A percentile compares a stretch with the other conserved stretches of the same genome.
These are phyloP conservation scores for Oasisia sp. DNA, from an alignment of 2,888 invertebrate genomes.

Conservation along the genomic window DNA sequence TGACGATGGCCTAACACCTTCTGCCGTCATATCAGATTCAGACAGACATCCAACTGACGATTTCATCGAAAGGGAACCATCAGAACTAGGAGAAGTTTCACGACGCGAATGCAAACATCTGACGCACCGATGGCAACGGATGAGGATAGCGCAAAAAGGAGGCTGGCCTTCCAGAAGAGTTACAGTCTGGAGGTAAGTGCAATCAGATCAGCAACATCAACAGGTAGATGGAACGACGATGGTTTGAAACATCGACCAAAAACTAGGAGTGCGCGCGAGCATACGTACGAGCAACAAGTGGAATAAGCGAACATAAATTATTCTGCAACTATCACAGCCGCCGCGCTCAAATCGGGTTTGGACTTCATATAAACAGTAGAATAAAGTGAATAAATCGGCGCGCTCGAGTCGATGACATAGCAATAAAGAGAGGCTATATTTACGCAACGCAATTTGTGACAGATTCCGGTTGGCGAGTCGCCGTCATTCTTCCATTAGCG, in stretches of 20 bases:
- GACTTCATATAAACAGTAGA: neutral
- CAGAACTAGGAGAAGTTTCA: neutral
- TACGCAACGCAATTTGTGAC: neutral
- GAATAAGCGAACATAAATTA: neutral
- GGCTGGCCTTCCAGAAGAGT: conserved; percentile 60
- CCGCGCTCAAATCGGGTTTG: neutral
- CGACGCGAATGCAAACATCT: neutral
- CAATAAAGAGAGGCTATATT: neutral
- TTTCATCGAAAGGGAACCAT: neutral
- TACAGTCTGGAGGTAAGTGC: conserved; percentile 59
- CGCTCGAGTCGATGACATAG: neutral
- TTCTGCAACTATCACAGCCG: neutral
- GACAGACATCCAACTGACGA: neutral
- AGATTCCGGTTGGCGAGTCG: neutral
- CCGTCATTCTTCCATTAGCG: neutral
- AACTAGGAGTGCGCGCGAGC: neutral
- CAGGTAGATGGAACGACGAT: neutral
- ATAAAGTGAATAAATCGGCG: neutral
- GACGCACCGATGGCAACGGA: conserved; percentile 32
- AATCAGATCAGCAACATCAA: neutral
- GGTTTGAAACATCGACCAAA: neutral
- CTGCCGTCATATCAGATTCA: too few relatives aligned
- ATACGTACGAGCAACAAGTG: neutral
- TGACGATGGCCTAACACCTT: too few relatives aligned
- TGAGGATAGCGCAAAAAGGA: conserved; percentile 50